Conservation (phyloP, 2,797 vertebrate genomes). For the Lithobates pipiens region DNA sequence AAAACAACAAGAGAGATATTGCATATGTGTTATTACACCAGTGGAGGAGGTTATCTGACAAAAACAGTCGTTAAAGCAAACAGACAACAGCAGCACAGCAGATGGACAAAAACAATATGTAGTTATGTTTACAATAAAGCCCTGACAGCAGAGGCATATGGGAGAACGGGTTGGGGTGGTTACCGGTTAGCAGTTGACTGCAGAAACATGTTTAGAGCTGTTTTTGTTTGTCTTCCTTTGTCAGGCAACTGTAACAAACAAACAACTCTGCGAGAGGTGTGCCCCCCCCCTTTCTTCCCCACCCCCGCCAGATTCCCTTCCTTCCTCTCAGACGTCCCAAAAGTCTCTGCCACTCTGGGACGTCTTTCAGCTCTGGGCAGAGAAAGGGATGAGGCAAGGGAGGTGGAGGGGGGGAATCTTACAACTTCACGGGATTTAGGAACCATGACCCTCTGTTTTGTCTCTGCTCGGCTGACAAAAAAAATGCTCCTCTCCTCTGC, state of each 20-base stretch:
- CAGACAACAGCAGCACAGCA: slow-evolving; percentile 52
- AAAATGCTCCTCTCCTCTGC: slow-evolving; percentile 24
- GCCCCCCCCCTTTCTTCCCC: neutral
- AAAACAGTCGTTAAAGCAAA: slow-evolving; percentile 45
- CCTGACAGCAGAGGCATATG: slow-evolving; percentile 47
- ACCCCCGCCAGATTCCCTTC: neutral
- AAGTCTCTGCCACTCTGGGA: slow-evolving; percentile 4
- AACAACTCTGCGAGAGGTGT: slow-evolving; percentile 15
- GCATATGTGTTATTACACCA: neutral
- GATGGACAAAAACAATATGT: slow-evolving; percentile 55
- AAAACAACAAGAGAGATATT: neutral
- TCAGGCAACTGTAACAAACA: slow-evolving; percentile 50
- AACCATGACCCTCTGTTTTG: slow-evolving; percentile 24
- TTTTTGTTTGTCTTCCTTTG: slow-evolving; percentile 48
- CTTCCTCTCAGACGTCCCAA: neutral
- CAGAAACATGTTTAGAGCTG: slow-evolving; percentile 38
- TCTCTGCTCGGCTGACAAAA: slow-evolving; percentile 4
- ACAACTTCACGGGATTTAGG: slow-evolving; percentile 33
- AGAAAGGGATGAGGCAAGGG: neutral
- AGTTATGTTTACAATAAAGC: slow-evolving; percentile 46
- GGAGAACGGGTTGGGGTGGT: slow-evolving; percentile 30
- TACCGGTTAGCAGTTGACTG: slow-evolving; percentile 9
- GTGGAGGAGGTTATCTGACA: slow-evolving; percentile 37
- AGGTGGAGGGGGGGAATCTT: slow-evolving; percentile 20
- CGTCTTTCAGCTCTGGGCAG: slow-evolving; percentile 11